Evolutionary conservation across 2,113 vertebrate species (phyloP), one percentile per base, ranked within the genome.

Genomic region (Chelonoidis abingdonii): DNA sequence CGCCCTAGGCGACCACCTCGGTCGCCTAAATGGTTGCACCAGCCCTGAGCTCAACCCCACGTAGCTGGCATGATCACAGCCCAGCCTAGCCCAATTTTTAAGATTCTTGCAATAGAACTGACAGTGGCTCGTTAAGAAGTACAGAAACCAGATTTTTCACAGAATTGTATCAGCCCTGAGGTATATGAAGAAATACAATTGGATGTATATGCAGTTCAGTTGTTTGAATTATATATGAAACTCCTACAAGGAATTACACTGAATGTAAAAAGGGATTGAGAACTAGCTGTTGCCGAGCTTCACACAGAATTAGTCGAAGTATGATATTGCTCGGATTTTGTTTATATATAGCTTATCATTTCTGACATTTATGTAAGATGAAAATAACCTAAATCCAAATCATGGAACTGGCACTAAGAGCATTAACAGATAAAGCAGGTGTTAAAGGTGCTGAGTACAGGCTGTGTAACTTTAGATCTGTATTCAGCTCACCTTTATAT

Each of bases 381-480:
- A 89, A 94, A 96, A 92, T 89, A 96, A 96, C 83, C 50, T 59
- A 41, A 83, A 88, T 62, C 80, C 53, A 84, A 89, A 88, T 93
- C 49, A 84, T 38, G 52, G 47, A 88, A 80, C 87, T 80, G 62
- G 59, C 78, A 91, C 83, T 96, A 96, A 95, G 92, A 92, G 81
- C 78, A 96, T 96, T 93, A 96, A 69, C 80, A 93, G 97, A 96
- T 96, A 93, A 90, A 96, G 81, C 31, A 96, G 93, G 80, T 93
- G 85, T 91, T 93, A 88, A 94, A 95, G 56, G 69, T 87, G 44
- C 44, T 81, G 82, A 83, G 88, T 59, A 87, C 90, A 94, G 86
- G n/a, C 86, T 90, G 19, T 80, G 82, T 44, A 96, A 86, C 50
- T 10, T 93, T 59, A 92, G 52, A n/a, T 85, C 49, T 75, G 25